Evolutionary conservation across 1,140 invertebrate genomes (phyloP), one percentile per base, ranked within the genome.

Genomic region (Drosophila rhopaloa): DNA sequence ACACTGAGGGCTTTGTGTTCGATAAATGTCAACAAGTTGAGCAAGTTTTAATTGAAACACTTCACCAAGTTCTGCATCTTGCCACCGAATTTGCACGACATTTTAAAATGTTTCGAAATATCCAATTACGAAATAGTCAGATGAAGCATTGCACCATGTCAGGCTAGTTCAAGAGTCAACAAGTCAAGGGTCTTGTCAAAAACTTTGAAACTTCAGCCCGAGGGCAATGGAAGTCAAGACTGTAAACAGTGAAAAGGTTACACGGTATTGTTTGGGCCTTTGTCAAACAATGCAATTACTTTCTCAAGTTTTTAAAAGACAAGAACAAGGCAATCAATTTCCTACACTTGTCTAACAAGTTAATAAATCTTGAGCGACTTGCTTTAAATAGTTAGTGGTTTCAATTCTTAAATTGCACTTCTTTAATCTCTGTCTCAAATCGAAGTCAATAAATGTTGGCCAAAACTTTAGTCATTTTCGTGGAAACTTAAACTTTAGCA

Each of bases 41-140:
- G 53, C 84, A 88, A 86, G 76, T 89, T 89, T 80, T 89, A 86
- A 88, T 88, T 86, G 83, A 86, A 89, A 83, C 84, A 89, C 83
- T 86, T 88, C 75, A 67, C 24, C 50, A 56, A 56, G 51, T 43
- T 50, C 8, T 50, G 71, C 46, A 80, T 83, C 72, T 77, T 68
- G 61, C 50, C 70, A 65, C 16, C 70, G 71, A 61, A 80, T 80
- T 77, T 62, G 48, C 61, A 68, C 66, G 67, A 50, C 61, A 73
- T 73, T 59, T 54, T 59, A 76, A 71, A 60, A 73, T 54, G 35
- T 53, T 74, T 78, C 50, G 51, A 80, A 62, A 80, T 79, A 67
- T 58, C 48, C 62, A 55, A 62, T 63, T 77, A 71, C 65, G 47
- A 70, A 59, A 76, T 54, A 58, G 38, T 29, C 51, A 16, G 37